A percentile compares a stretch with the other conserved stretches of the same genome.
These are phyloP conservation scores for Machimus atricapillus DNA, from an alignment of 2,888 invertebrate genomes.

Conservation along the genomic window DNA sequence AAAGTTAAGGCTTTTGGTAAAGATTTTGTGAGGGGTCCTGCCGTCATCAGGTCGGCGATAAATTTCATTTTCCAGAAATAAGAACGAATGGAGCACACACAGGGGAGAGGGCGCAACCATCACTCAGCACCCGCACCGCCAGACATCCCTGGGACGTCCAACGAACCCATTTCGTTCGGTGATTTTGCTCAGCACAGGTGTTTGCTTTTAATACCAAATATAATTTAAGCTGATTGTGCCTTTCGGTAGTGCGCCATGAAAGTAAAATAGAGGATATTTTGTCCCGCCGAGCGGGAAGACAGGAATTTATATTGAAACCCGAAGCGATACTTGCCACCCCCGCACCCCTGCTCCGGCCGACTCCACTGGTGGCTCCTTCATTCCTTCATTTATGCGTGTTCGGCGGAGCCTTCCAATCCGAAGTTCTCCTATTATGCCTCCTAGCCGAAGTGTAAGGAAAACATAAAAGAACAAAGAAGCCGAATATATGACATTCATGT, in stretches of 20 bases:
- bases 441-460: background rate
- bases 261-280: background rate
- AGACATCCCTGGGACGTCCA: background rate
- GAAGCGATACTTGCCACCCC: background rate
- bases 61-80: background rate
- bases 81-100: background rate
- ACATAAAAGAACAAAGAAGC: conserved; percentile 20
- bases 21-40: background rate
- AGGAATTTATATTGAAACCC: conserved; percentile 24
- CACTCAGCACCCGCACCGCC: background rate
- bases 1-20: background rate
- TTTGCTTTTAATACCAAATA: background rate
- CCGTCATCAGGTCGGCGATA: background rate
- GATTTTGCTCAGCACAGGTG: background rate
- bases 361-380: background rate
- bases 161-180: background rate
- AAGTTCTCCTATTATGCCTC: background rate
- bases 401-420: background rate
- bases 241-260: background rate
- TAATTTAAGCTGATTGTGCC: conserved; percentile 7
- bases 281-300: background rate
- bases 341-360: background rate
- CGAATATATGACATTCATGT: conserved; percentile 37
- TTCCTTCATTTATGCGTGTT: conserved; percentile 6
- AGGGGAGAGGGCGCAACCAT: background rate